A percentile compares a stretch with the other conserved stretches of the same genome.
phyloP scores from a whole-genome alignment of 2,797 vertebrate genomes.

The Heterohyrax brucei region DNA sequence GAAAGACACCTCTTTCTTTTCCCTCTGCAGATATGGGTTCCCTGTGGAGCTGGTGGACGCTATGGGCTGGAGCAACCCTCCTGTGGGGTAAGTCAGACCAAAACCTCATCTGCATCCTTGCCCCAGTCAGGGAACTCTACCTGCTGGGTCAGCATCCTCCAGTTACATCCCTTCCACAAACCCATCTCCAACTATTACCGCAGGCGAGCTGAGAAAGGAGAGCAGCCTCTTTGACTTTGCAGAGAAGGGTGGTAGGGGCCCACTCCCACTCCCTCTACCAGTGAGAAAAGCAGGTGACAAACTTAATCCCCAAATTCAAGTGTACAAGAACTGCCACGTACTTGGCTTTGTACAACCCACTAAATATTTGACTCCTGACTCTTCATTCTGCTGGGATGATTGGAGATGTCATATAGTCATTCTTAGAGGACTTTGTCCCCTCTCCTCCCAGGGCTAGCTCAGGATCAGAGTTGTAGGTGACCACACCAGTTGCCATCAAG shows the following conservation, averaged over 20 bases:
- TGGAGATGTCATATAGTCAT: not conserved
- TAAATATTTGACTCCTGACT: not conserved
- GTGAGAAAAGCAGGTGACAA: not conserved
- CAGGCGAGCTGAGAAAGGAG: not conserved
- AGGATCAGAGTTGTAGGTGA: not conserved
- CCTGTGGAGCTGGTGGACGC: constrained; percentile 75
- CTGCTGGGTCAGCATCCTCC: not conserved
- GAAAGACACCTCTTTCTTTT: not conserved
- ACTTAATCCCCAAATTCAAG: not conserved
- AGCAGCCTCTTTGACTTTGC: not conserved
- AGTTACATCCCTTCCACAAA: not conserved
- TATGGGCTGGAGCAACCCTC: constrained; percentile 79
- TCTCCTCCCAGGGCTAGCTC: not conserved
- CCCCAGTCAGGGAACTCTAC: constrained; percentile 48
- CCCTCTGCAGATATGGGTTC: constrained; percentile 79
- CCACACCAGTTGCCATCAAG: not conserved
- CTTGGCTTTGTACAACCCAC: constrained; percentile 7
- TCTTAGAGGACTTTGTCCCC: not conserved
- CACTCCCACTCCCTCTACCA: not conserved
- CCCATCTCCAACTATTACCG: not conserved
- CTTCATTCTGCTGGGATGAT: constrained; percentile 34
- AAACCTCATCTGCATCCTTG: constrained; percentile 6
- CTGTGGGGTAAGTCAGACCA: constrained; percentile 84
- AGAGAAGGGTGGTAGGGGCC: not conserved
- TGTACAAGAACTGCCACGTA: not conserved